phyloP scores from a whole-genome alignment of 2,113 vertebrate species.

The Tamias sibiricus region DNA sequence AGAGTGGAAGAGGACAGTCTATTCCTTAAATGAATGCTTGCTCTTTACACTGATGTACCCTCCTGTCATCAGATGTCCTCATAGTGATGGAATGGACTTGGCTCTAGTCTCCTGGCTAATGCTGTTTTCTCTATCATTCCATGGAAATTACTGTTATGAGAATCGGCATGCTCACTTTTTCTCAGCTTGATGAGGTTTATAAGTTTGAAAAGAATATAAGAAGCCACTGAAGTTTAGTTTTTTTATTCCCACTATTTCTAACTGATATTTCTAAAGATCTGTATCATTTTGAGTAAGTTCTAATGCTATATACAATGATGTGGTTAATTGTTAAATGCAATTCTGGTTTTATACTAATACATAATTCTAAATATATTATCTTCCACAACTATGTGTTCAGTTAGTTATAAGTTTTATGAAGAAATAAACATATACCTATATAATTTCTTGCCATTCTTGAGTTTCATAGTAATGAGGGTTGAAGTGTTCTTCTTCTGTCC shows the following conservation, averaged over 20 bases:
- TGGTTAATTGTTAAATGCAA: conserved; percentile 1
- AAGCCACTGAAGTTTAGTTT: conserved; percentile 29
- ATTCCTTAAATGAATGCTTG: background rate
- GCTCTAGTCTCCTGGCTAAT: background rate
- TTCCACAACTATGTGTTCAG: background rate
- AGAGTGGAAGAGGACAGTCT: background rate
- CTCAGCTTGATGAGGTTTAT: conserved; percentile 22
- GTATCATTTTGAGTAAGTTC: conserved; percentile 33
- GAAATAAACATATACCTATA: background rate
- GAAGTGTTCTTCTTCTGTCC: conserved; percentile 79
- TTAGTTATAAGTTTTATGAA: conserved; percentile 41
- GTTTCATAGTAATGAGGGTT: conserved; percentile 82
- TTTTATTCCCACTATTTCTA: conserved; percentile 34
- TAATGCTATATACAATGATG: background rate
- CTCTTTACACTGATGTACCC: background rate
- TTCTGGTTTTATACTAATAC: conserved; percentile 18
- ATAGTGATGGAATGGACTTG: background rate
- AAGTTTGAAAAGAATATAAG: conserved; percentile 22
- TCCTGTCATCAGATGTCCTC: background rate
- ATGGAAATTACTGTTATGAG: background rate
- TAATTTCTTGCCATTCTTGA: conserved; percentile 42
- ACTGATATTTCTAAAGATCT: conserved; percentile 56
- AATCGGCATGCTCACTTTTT: background rate
- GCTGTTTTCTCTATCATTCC: background rate
- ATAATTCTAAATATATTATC: conserved; percentile 33